Percentiles rank a stretch among this genome's conserved stretches.
phyloP scores from a whole-genome alignment of 2,113 vertebrate genomes.

The Scomber japonicus region DNA sequence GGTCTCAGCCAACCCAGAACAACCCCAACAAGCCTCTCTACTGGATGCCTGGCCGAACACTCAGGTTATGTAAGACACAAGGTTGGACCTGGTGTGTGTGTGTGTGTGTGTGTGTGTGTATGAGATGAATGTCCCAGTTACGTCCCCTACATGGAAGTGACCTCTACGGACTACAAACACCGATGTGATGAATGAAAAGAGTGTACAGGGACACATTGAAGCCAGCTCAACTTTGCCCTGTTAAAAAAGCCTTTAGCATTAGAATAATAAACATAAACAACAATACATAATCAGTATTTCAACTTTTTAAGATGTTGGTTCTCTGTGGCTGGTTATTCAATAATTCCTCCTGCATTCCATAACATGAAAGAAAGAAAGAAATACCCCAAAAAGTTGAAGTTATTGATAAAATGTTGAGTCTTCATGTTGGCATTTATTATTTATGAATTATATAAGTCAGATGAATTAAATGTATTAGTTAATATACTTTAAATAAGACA shows the following conservation, averaged over 20 bases:
- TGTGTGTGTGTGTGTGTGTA: background rate
- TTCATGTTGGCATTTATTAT: too few species aligned
- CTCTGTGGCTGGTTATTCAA: background rate
- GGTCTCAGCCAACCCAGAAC: background rate
- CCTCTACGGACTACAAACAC: constrained; percentile 26
- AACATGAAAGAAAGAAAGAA: too few species aligned
- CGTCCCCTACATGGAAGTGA: constrained; percentile 29
- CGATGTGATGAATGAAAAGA: background rate
- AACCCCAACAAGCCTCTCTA: background rate
- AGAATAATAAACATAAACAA: too few species aligned
- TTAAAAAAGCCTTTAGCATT: too few species aligned
- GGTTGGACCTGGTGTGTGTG: constrained; percentile 1
- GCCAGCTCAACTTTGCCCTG: background rate
- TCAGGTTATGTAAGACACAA: constrained; percentile 25
- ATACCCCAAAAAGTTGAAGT: too few species aligned
- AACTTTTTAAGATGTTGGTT: background rate
- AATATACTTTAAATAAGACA: too few species aligned
- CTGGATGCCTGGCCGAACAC: background rate
- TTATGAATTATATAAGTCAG: too few species aligned
- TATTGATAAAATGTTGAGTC: too few species aligned
- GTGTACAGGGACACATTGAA: background rate
- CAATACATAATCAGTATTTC: background rate
- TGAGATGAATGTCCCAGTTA: constrained; percentile 15
- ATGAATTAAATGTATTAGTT: too few species aligned
- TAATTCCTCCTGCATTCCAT: background rate